Evolutionary conservation across 2,888 invertebrate genomes (phyloP).

Genomic region (Cataglyphis altisquamis): DNA sequence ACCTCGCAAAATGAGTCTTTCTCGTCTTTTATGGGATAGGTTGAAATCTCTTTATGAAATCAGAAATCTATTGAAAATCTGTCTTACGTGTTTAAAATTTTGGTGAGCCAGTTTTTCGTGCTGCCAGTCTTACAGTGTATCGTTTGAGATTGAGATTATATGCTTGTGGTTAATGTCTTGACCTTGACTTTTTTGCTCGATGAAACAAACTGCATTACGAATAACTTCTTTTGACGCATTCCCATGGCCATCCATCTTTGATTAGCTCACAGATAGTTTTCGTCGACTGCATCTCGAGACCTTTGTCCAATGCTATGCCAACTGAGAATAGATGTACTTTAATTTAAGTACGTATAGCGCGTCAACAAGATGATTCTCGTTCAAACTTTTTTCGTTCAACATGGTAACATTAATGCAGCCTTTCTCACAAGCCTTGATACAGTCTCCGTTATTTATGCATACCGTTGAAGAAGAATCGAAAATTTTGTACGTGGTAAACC

Average conservation of each 20-base stretch:
- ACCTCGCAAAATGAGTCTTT: not conserved
- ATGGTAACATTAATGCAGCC: constrained; percentile 64
- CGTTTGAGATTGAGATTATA: not conserved
- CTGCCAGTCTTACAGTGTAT: constrained; percentile 35
- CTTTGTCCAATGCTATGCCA: constrained; percentile 54
- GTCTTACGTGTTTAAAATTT: constrained; percentile 50
- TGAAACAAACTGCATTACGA: constrained; percentile 56
- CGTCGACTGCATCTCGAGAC: constrained; percentile 52
- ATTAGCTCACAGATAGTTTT: constrained; percentile 45
- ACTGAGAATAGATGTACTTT: constrained; percentile 34
- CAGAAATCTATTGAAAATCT: constrained; percentile 26
- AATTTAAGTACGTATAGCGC: constrained; percentile 59
- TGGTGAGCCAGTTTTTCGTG: constrained; percentile 64
- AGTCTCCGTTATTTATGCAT: constrained; percentile 59
- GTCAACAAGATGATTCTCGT: constrained; percentile 55
- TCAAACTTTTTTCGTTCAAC: constrained; percentile 61
- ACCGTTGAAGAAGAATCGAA: constrained; percentile 27
- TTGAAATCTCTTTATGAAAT: not conserved
- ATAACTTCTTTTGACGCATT: constrained; percentile 56
- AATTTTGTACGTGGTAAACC: constrained; percentile 54
- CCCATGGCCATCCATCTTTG: constrained; percentile 42
- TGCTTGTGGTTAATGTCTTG: not conserved
- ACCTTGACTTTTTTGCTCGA: not conserved
- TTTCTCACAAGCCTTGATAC: constrained; percentile 53
- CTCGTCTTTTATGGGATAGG: not conserved